Evolutionary conservation across 2,113 vertebrate genomes (phyloP), one percentile per base, ranked within the genome.

Genomic region (Eulemur macaco): DNA sequence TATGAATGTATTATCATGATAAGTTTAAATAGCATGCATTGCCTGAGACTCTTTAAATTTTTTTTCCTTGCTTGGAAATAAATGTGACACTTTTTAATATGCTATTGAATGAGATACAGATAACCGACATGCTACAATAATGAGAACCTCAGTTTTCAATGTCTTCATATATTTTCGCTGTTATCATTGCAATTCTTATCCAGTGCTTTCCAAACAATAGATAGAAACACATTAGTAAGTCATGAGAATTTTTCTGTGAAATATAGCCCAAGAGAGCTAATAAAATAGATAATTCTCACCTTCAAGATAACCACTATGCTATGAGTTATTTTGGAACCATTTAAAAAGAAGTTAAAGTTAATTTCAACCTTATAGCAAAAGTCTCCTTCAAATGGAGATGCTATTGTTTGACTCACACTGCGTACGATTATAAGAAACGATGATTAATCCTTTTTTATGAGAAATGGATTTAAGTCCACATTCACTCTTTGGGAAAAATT

Each of bases 311-410:
- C 86, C 84, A 91, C 47, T 95, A 31, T 77, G 27, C 63, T 77
- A 39, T 31, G 87, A 83, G 69, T 91, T 94, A 85, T 85, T 97
- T 97, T 56, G 68, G 74, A 95, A 52, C 25, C 80, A 87, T 89
- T 96, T 90, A 71, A 90, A 95, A 94, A 83, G 50, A 95, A 96
- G 69, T 88, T 85, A 92, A 96, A 96, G 71, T 96, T 95, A 97
- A 96, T 97, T 97, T 97, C 89, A 89, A 83, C 74, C 91, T 95
- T 60, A 47, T 54, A 96, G 54, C 17, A 88, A 80, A 97, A 94
- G 15, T 85, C 69, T 85, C 54, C 97, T 98, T 96, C 89, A 96
- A 93, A 93, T 86, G 74, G 25, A 97, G 74, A 88, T 87, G 52
- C 80, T 69, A 87, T 97, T 98, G 71, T 98, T 96, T 6, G 0